A percentile compares a stretch with the other conserved stretches of the same genome.
phyloP scores from a whole-genome alignment of 2,797 vertebrate species.

The Miopithecus talapoin region DNA sequence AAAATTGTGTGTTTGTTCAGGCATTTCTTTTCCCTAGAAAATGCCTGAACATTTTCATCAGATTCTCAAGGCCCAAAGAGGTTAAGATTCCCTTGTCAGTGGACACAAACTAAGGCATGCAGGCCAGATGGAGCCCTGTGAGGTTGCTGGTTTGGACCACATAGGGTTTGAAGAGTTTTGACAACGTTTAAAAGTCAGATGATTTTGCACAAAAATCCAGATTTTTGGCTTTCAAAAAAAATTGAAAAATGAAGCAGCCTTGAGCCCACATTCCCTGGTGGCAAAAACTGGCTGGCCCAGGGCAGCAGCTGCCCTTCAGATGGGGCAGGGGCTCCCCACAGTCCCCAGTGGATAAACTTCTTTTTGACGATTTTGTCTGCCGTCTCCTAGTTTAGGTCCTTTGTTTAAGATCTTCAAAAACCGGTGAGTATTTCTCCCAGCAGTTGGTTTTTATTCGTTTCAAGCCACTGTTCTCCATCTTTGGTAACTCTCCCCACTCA shows the following conservation, averaged over 20 bases:
- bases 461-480: background rate
- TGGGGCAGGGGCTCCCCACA: background rate
- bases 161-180: background rate
- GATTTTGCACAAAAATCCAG: conserved; percentile 12
- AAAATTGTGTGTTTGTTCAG: background rate
- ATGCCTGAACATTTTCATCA: background rate
- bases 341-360: background rate
- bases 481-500: background rate
- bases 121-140: background rate
- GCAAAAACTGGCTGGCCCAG: background rate
- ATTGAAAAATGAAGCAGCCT: background rate
- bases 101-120: background rate
- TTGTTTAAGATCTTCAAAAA: background rate
- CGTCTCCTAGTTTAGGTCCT: background rate
- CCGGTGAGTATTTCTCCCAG: background rate
- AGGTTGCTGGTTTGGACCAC: background rate
- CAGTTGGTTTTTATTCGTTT: background rate
- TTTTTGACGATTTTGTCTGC: background rate
- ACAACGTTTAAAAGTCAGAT: conserved; percentile 46
- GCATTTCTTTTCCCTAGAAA: background rate
- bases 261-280: background rate
- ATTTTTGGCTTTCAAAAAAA: background rate
- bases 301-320: background rate
- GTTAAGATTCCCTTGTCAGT: background rate
- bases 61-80: background rate